These are phyloP conservation scores for Limanda limanda DNA, from an alignment of 2,113 vertebrate genomes.

Conservation along the genomic window DNA sequence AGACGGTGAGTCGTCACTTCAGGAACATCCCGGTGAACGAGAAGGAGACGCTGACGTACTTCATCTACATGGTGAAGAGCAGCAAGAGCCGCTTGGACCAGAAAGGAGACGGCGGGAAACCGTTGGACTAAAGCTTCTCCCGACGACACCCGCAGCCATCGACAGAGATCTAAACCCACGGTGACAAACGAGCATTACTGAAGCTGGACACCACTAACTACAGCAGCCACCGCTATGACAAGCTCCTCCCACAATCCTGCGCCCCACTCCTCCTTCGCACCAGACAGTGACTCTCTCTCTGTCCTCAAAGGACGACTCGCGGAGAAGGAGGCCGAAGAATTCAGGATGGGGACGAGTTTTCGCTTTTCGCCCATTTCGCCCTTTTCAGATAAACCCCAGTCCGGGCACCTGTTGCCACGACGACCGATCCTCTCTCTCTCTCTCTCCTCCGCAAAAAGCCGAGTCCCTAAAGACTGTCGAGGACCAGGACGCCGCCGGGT, in stretches of 20 bases:
- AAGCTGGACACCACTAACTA: slow-evolving; percentile 8
- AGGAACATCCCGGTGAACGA: slow-evolving; percentile 98
- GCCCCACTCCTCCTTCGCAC: slow-evolving; percentile 10
- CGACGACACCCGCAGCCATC: background rate
- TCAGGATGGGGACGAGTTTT: background rate
- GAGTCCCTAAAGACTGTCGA: slow-evolving; percentile 25
- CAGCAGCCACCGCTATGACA: background rate
- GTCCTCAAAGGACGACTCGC: slow-evolving; percentile 14
- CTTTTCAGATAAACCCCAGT: background rate
- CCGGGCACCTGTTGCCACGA: background rate
- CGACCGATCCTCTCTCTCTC: background rate
- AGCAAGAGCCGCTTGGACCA: slow-evolving; percentile 97
- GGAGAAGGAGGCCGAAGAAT: background rate
- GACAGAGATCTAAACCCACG: background rate
- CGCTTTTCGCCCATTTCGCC: slow-evolving; percentile 3
- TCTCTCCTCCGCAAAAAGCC: background rate
- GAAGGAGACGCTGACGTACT: slow-evolving; percentile 98
- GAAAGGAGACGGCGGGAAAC: slow-evolving; percentile 89
- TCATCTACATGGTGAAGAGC: slow-evolving; percentile 99
- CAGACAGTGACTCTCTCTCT: slow-evolving; percentile 1
- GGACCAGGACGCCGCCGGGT: slow-evolving; percentile 34
- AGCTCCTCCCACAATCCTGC: slow-evolving; percentile 1
- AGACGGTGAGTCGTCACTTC: slow-evolving; percentile 99
- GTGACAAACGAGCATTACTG: background rate
- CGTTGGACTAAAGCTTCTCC: slow-evolving; percentile 85